A percentile compares a stretch with the other conserved stretches of the same genome.
These are phyloP conservation scores for Ascaphus truei DNA, from an alignment of 2,113 vertebrate genomes.

Conservation along the genomic window DNA sequence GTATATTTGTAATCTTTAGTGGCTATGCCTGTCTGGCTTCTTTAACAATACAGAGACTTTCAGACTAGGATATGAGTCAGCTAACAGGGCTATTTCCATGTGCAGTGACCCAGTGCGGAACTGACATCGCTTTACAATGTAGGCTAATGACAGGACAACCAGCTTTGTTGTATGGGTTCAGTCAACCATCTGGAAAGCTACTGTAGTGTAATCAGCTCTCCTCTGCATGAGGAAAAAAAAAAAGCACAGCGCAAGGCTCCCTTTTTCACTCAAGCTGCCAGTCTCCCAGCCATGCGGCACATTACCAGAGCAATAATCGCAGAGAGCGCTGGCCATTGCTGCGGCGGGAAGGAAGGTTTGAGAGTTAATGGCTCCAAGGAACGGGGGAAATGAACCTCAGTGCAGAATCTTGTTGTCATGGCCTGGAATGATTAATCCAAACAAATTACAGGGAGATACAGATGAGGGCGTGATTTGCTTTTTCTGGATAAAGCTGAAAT, in stretches of 20 bases:
- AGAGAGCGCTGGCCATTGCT: accelerated
- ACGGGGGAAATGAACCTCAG: not conserved
- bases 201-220: accelerated
- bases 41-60: conserved; percentile 47
- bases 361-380: not conserved
- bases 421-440: not conserved
- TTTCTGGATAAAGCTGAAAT: too few relatives aligned
- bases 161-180: not conserved
- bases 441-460: not conserved
- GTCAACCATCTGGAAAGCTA: not conserved
- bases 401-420: not conserved
- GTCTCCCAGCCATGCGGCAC: not conserved
- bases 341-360: not conserved
- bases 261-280: not conserved
- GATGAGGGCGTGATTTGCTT: not conserved
- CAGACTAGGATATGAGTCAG: conserved; percentile 53
- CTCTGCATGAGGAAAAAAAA: not conserved
- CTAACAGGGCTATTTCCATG: conserved; percentile 36
- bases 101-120: conserved; percentile 32
- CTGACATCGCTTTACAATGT: not conserved
- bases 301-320: not conserved
- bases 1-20: conserved; percentile 50
- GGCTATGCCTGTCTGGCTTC: conserved; percentile 44
- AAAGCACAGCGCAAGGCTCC: accelerated
- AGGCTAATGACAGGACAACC: conserved; percentile 19